Evolutionary conservation across 2,113 vertebrate genomes (phyloP).

Genomic region (Axis porcinus): DNA sequence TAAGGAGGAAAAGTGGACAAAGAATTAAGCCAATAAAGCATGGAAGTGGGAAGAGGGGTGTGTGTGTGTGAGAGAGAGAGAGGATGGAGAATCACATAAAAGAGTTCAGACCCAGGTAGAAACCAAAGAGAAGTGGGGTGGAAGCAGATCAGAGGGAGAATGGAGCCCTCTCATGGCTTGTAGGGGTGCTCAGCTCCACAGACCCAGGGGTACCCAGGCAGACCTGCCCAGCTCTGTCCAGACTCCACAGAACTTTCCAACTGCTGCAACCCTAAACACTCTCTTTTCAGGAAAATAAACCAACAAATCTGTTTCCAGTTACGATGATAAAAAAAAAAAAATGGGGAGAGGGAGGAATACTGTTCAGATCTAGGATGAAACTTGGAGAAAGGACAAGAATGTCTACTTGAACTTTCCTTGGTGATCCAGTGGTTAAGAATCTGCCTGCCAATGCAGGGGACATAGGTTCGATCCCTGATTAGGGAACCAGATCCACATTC

Average conservation of each 20-base stretch:
- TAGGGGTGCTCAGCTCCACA: background rate
- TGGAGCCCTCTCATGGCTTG: background rate
- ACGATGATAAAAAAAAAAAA: background rate
- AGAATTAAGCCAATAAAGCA: accelerated
- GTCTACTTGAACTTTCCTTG: background rate
- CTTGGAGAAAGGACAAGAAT: background rate
- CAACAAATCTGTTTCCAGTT: background rate
- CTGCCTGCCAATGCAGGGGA: background rate
- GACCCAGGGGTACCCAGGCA: background rate
- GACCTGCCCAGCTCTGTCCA: background rate
- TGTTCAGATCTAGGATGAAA: background rate
- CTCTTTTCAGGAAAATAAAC: background rate
- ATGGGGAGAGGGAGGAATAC: background rate
- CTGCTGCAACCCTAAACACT: background rate
- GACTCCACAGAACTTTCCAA: background rate
- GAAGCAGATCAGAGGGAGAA: background rate
- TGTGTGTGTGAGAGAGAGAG: background rate
- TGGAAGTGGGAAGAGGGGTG: background rate
- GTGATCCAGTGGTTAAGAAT: background rate
- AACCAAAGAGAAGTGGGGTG: background rate
- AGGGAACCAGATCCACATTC: background rate
- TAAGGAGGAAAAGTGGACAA: background rate
- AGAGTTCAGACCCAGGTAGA: background rate
- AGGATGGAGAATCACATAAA: background rate
- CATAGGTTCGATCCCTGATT: background rate